Percentiles rank a stretch among this genome's conserved stretches.
Evolutionary conservation across 2,888 invertebrate species (phyloP).

Genomic region (Cheilosia variabilis): DNA sequence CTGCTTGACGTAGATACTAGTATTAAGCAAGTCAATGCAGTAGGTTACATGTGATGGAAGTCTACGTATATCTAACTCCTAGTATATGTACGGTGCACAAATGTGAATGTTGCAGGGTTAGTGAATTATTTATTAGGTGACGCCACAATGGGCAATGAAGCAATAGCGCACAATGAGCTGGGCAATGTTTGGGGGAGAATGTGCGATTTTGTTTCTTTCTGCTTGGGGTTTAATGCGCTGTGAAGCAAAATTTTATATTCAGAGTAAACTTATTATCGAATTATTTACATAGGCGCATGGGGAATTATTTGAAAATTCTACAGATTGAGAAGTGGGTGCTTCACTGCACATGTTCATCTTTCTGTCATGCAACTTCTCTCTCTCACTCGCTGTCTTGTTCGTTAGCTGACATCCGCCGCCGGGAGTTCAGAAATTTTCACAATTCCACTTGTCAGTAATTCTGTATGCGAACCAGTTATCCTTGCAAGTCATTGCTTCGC

Average conservation of each 20-base stretch:
- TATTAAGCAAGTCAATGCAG: background rate
- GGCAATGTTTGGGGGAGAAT: slow-evolving; percentile 8
- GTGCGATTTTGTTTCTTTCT: background rate
- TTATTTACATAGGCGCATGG: too few species aligned
- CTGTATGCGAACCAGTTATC: slow-evolving; percentile 50
- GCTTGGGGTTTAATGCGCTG: slow-evolving; percentile 9
- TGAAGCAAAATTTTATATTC: background rate
- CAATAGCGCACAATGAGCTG: slow-evolving; percentile 42
- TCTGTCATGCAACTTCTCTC: background rate
- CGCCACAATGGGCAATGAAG: slow-evolving; percentile 49
- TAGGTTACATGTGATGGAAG: slow-evolving; percentile 13
- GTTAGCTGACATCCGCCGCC: slow-evolving; percentile 31
- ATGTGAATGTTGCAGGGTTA: slow-evolving; percentile 51
- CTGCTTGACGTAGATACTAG: background rate
- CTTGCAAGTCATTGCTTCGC: slow-evolving; percentile 19
- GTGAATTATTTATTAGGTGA: slow-evolving; percentile 56
- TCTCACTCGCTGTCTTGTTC: slow-evolving; percentile 54
- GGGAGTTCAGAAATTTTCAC: slow-evolving; percentile 50
- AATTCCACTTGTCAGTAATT: background rate
- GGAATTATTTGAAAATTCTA: background rate
- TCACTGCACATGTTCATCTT: slow-evolving; percentile 17
- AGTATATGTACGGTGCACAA: slow-evolving; percentile 14
- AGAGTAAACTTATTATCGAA: too few species aligned
- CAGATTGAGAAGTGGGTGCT: background rate
- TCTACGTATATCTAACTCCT: slow-evolving; percentile 10